These are phyloP conservation scores for Tor tambroides DNA, from an alignment of 2,113 vertebrate genomes.

Conservation along the genomic window DNA sequence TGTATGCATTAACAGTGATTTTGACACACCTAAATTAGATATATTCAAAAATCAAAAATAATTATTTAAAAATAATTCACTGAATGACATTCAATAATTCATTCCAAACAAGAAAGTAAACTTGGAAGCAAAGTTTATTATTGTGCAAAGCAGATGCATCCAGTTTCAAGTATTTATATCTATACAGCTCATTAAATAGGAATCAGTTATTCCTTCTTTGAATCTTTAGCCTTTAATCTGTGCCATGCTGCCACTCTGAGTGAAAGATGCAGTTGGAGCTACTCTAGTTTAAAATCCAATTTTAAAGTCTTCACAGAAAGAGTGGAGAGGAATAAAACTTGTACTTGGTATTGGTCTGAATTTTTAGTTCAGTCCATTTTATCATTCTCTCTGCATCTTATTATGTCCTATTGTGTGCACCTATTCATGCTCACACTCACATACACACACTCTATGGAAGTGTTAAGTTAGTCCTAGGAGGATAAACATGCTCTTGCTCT, in stretches of 20 bases:
- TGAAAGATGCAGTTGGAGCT: not conserved
- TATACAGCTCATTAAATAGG: not conserved
- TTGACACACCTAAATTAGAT: not conserved
- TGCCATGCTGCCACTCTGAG: not conserved
- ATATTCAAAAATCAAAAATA: not conserved
- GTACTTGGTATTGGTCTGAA: not conserved
- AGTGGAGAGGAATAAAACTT: no score
- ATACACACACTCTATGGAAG: not conserved
- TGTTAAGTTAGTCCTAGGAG: not conserved
- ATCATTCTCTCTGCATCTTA: not conserved
- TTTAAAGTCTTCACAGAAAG: no score
- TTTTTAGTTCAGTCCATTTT: not conserved
- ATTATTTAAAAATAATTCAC: not conserved
- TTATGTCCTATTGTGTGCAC: not conserved
- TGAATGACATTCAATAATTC: not conserved
- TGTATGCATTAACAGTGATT: not conserved
- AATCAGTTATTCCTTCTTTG: not conserved
- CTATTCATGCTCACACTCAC: not conserved
- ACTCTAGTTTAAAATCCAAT: not conserved
- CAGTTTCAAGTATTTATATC: not conserved
- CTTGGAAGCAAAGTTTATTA: not conserved
- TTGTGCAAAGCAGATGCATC: not conserved
- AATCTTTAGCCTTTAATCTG: slow-evolving; percentile 12
- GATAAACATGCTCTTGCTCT: not conserved
- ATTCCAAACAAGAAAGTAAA: not conserved